These are phyloP conservation scores for Xestia sexstrigata DNA, from an alignment of 2,888 invertebrate genomes.

Conservation along the genomic window DNA sequence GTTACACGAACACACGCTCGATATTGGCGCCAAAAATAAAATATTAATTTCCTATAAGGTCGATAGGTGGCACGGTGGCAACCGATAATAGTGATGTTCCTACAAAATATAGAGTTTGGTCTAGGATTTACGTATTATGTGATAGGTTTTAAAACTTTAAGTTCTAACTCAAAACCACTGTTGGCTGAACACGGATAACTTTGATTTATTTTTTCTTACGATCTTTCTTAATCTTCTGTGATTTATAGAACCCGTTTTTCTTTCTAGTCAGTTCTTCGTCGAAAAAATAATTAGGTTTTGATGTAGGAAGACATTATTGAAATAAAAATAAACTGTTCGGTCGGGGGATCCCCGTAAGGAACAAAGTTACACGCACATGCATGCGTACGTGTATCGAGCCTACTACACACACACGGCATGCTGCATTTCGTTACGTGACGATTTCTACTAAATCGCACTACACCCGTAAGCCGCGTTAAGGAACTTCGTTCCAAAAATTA, in stretches of 20 bases:
- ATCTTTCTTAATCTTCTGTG: conserved; percentile 1
- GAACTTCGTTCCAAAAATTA: neutral
- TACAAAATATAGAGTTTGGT: conserved; percentile 67
- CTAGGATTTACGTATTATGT: conserved; percentile 60
- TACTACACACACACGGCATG: no score
- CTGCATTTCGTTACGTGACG: no score
- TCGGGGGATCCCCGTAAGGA: no score
- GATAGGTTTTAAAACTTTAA: conserved; percentile 45
- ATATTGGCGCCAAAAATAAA: conserved; percentile 85
- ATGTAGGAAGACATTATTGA: neutral
- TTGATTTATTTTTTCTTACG: conserved; percentile 2
- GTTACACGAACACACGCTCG: conserved; percentile 79
- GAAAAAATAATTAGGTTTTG: neutral
- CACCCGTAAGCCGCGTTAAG: no score
- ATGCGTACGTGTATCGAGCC: no score
- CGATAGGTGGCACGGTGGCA: conserved; percentile 77
- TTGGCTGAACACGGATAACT: conserved; percentile 28
- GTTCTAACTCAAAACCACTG: conserved; percentile 23
- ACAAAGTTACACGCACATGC: no score
- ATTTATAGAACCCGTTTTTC: conserved; percentile 6
- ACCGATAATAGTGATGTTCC: conserved; percentile 73
- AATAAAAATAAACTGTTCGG: neutral
- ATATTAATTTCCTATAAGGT: conserved; percentile 86
- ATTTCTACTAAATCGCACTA: no score
- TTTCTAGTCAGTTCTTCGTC: neutral